Evolutionary conservation across 2,797 vertebrate genomes (phyloP), one percentile per base, ranked within the genome.

Genomic region (Lophotriccus pileatus): DNA sequence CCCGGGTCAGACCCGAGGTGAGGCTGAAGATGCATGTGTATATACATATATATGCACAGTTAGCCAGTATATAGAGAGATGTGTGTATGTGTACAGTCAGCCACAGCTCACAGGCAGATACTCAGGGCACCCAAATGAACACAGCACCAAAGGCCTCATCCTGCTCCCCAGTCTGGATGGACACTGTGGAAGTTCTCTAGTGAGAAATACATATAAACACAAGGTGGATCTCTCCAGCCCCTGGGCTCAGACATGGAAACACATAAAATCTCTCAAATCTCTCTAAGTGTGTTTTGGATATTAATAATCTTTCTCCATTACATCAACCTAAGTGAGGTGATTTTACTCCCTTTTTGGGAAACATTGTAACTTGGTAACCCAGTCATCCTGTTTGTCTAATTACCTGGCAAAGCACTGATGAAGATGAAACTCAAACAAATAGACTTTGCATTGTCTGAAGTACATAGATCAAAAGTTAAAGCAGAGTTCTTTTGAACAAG

Each of bases 391-490:
- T 69, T 83, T 66, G 34, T 28, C 69, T 89, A 63, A 75, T 84
- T 76, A 76, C 24, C 30, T 82, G 68, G 47, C 47, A 95, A 79
- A 74, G 59, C 59, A 43, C 70, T 74, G 55, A 64, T 89, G n/a
- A 74, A 68, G 39, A 62, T 84, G 73, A 49, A 79, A 66, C 46
- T 76, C 56, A 68, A 75, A 46, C 14, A 46, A 86, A 84, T 82
- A 52, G 67, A 87, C 87, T 93, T 84, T 84, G 41, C 2, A 0
- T 67, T 89, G 56, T 79, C 52, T 83, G 73, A 94, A 82, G 47
- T 74, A 24, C 27, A 36, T 14, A 63, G 89, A 91, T 93, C 72
- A 85, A 63, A 95, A 94, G 52, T 73, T 68, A 72, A 90, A 87
- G 36, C 52, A 24, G 87, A 84, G 25, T 62, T 87, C 72, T 93